Conservation (phyloP, 2,888 invertebrate species). For the Pocota personata region DNA sequence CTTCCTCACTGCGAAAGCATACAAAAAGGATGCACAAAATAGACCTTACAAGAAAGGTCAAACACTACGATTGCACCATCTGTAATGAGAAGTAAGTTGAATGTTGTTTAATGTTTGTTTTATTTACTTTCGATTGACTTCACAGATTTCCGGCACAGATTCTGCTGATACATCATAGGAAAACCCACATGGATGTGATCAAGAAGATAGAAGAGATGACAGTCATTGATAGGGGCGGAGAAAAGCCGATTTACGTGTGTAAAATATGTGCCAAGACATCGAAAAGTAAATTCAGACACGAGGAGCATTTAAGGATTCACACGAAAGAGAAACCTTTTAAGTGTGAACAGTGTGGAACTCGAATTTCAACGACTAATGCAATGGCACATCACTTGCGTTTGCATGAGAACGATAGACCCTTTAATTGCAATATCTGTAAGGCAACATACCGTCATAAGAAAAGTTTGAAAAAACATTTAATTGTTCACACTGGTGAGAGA, state of each 20-base stretch:
- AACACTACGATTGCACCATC: conserved; percentile 57
- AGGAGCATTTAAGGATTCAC: conserved; percentile 66
- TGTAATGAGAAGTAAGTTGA: conserved; percentile 64
- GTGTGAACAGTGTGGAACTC: conserved; percentile 55
- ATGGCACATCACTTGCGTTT: conserved; percentile 63
- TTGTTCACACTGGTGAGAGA: conserved; percentile 51
- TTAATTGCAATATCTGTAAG: conserved; percentile 64
- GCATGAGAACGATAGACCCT: conserved; percentile 62
- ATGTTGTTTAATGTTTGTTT: not conserved
- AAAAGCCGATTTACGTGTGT: conserved; percentile 61
- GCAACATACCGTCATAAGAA: conserved; percentile 64
- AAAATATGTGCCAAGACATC: conserved; percentile 69
- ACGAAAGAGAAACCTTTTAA: conserved; percentile 59
- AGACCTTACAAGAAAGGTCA: not conserved
- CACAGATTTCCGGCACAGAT: conserved; percentile 55
- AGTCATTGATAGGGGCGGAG: conserved; percentile 42
- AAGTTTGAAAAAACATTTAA: conserved; percentile 61
- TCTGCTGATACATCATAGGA: conserved; percentile 63
- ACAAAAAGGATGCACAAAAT: conserved; percentile 33
- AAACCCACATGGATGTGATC: conserved; percentile 65
- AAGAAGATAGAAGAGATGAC: conserved; percentile 69
- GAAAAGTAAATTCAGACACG: conserved; percentile 58
- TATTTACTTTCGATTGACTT: not conserved
- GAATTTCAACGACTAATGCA: conserved; percentile 57
- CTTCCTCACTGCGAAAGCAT: conserved; percentile 51